Evolutionary conservation across 2,797 vertebrate genomes (phyloP).

Genomic region (Amniataba percoides): DNA sequence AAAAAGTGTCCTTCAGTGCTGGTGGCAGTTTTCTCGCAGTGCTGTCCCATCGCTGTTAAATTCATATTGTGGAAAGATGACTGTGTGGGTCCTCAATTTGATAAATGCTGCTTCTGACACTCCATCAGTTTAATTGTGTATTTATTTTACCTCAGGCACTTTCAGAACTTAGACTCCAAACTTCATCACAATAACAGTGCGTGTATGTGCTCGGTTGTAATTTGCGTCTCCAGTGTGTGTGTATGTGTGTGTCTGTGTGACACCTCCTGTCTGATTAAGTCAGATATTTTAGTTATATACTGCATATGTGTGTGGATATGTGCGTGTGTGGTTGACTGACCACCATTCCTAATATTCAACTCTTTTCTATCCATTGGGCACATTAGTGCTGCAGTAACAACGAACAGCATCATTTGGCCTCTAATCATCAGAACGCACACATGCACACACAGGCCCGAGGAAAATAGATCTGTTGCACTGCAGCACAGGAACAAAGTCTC

Average conservation of each 20-base stretch:
- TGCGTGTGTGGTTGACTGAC: neutral
- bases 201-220: conserved; percentile 2
- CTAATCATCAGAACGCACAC: neutral
- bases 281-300: neutral
- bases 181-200: conserved; percentile 22
- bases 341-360: neutral
- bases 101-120: conserved; percentile 62
- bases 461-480: conserved; percentile 3
- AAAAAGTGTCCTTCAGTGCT: conserved; percentile 36
- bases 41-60: conserved; percentile 43
- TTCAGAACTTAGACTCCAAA: conserved; percentile 48
- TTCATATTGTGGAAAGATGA: conserved; percentile 37
- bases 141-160: conserved; percentile 59
- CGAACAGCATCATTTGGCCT: conserved; percentile 23
- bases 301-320: neutral
- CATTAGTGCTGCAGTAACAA: conserved; percentile 15
- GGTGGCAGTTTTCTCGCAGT: conserved; percentile 23
- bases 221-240: conserved; percentile 2
- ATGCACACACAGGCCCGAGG: neutral
- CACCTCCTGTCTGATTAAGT: conserved; percentile 10
- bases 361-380: neutral
- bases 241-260: neutral
- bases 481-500: neutral
- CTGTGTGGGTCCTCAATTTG: conserved; percentile 43
- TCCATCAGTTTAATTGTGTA: conserved; percentile 67